Evolutionary conservation across 92 coral and sea anemone species (phyloP).

Genomic region (Paragorgia papillata): DNA sequence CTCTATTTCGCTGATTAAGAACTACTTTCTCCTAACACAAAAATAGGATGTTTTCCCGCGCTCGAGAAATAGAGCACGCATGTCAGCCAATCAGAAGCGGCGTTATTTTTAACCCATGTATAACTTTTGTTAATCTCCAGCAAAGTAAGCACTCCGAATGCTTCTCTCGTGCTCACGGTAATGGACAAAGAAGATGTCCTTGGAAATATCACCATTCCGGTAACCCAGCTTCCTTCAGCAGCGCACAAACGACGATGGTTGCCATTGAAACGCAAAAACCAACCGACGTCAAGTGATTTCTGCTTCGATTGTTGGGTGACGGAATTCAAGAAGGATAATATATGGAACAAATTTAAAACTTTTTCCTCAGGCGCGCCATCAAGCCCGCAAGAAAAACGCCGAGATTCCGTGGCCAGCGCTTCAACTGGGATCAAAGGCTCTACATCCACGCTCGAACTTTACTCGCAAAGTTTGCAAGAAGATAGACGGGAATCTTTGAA

Average conservation of each 20-base stretch:
- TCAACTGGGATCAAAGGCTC: constrained; percentile 82
- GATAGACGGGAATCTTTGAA: constrained; percentile 18
- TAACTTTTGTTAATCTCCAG: too few relatives aligned
- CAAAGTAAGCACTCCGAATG: constrained; percentile 67
- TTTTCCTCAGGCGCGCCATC: constrained; percentile 11
- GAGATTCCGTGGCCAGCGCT: constrained; percentile 75
- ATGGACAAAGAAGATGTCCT: constrained; percentile 77
- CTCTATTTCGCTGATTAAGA: too few relatives aligned
- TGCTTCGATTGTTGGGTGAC: constrained; percentile 96
- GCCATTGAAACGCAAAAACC: constrained; percentile 75
- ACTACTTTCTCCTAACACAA: too few relatives aligned
- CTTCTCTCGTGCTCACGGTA: constrained; percentile 84
- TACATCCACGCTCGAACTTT: constrained; percentile 77
- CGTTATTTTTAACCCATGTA: too few relatives aligned
- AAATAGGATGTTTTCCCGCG: too few relatives aligned
- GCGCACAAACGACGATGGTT: constrained; percentile 96
- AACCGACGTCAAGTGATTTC: constrained; percentile 80
- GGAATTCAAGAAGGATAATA: constrained; percentile 57
- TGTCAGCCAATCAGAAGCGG: too few relatives aligned
- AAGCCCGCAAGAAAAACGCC: constrained; percentile 60
- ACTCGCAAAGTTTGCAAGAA: constrained; percentile 47
- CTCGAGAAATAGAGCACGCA: too few relatives aligned
- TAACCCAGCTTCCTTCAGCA: constrained; percentile 86
- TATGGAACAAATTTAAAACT: constrained; percentile 37
- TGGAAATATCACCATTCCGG: constrained; percentile 77